phyloP scores from a whole-genome alignment of 2,113 vertebrate genomes.

The Oncorhynchus masou region DNA sequence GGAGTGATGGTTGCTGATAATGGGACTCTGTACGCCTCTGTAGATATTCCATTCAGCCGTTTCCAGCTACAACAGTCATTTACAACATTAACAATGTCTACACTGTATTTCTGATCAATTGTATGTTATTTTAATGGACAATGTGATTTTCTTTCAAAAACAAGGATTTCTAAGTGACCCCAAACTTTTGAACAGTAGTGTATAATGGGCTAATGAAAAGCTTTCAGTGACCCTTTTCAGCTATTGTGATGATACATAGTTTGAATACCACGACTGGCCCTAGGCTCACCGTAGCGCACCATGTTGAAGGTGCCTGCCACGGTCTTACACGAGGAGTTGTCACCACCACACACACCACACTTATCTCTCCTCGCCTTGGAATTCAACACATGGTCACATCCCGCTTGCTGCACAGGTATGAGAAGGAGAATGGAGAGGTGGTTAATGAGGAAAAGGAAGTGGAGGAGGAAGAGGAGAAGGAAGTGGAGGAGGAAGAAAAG shows the following conservation, averaged over 20 bases:
- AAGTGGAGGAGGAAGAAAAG: neutral
- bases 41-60: no score
- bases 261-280: neutral
- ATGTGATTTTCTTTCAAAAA: no score
- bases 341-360: constrained; percentile 95
- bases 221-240: neutral
- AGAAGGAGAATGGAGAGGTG: neutral
- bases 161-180: no score
- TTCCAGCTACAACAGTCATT: no score
- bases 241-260: neutral
- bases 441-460: neutral
- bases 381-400: constrained; percentile 97
- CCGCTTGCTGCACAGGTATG: constrained; percentile 85
- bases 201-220: neutral
- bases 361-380: constrained; percentile 98
- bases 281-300: constrained; percentile 88
- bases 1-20: no score
- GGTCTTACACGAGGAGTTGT: constrained; percentile 98
- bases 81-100: no score
- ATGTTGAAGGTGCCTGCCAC: constrained; percentile 92
- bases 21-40: no score
- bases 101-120: no score
- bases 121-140: no score
- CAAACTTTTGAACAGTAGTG: no score
- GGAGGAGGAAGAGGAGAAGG: neutral